Evolutionary conservation across 2,888 invertebrate genomes (phyloP).

Genomic region (Elmis aenea): DNA sequence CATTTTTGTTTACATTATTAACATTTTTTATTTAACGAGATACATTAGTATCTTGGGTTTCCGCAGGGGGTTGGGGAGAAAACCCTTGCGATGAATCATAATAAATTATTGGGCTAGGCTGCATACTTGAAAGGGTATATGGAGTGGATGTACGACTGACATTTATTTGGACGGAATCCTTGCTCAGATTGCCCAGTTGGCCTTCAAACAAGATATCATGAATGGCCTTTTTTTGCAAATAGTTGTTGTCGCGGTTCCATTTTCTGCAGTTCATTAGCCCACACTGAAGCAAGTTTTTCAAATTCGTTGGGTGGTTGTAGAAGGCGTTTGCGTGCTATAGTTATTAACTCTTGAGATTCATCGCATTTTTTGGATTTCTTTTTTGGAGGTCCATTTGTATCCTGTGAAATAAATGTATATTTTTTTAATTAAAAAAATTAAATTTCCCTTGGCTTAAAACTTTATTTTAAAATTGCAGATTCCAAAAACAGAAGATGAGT

Average conservation of each 20-base stretch:
- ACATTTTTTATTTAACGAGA: no score
- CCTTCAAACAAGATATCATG: slow-evolving; percentile 48
- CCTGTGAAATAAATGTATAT: no score
- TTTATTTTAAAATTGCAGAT: no score
- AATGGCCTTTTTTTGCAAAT: slow-evolving; percentile 46
- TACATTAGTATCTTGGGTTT: no score
- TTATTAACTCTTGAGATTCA: slow-evolving; percentile 8
- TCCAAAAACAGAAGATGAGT: slow-evolving; percentile 14
- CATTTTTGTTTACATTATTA: no score
- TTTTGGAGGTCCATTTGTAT: slow-evolving; percentile 6
- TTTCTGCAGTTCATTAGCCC: slow-evolving; percentile 44
- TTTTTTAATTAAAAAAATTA: no score
- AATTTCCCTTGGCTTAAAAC: no score
- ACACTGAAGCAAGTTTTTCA: slow-evolving; percentile 44
- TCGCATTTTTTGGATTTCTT: slow-evolving; percentile 7
- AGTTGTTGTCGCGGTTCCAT: slow-evolving; percentile 46
- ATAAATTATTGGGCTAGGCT: slow-evolving; percentile 5
- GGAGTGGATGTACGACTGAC: slow-evolving; percentile 10
- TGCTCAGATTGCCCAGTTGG: slow-evolving; percentile 44
- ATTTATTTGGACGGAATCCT: slow-evolving; percentile 37
- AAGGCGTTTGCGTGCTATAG: slow-evolving; percentile 11
- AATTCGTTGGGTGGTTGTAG: slow-evolving; percentile 26
- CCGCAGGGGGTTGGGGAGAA: no score
- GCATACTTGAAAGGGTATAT: slow-evolving; percentile 6
- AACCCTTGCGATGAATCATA: slow-evolving; percentile 4